Base-by-base conservation (phyloP, 1,140 invertebrate species). In the Probaryconus sp. region DNA sequence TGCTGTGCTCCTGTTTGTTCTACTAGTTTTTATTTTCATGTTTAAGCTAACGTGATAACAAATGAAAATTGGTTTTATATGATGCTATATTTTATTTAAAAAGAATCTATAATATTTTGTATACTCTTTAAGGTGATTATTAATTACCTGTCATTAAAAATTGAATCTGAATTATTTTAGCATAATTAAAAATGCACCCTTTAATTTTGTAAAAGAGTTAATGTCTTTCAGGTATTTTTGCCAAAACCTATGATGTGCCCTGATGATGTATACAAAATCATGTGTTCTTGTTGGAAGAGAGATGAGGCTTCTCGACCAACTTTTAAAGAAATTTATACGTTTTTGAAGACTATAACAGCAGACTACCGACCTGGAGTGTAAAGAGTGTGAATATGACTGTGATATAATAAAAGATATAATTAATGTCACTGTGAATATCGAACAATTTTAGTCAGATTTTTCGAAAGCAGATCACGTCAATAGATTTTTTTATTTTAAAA, bases 211-310 rank as follows among this genome's bases (percentile, higher is more conserved):
- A n/a, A n/a, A n/a, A n/a, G n/a, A n/a, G n/a, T n/a, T n/a, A n/a
- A n/a, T n/a, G n/a, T 33, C 3, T 86, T 88, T 35, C 81, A 92
- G 90, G 88, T 91, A 55, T 86, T 90, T 64, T 87, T 93, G 70
- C 91, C 92, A 48, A 91, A 91, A 78, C 93, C 93, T 30, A 88
- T 90, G 45, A 88, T 92, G 71, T 95, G 94, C 83, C 91, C 93
- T n/a, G 88, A 91, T 37, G 92, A 94, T 56, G 89, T 94, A 35
- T 95, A 94, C 83, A 92, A 93, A 79, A 83, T 96, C 65, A 93
- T 95, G 92, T 89, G 90, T 58, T 92, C 93, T 55, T 96, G 94
- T 84, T 96, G 94, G 94, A 91, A 87, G 79, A 89, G 87, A 85
- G 92, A 89, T 85, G 92, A 89, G 77, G 88, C 78, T 65, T 87